Base-by-base conservation (phyloP, 1,140 invertebrate genomes). In the Eurosta solidaginis region DNA sequence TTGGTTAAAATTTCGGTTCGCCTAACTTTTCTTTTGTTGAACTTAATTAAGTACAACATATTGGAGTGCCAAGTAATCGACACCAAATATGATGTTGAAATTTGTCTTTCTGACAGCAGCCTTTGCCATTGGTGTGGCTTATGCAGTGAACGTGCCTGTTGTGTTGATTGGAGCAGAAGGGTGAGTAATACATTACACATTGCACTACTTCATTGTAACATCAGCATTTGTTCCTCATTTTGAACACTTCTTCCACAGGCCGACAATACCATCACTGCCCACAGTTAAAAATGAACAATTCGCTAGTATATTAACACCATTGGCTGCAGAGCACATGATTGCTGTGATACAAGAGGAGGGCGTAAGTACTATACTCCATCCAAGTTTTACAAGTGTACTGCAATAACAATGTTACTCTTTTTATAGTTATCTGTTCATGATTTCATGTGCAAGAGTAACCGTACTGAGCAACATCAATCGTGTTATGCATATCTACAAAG, bases 311-410 rank as follows among this genome's bases (percentile, higher is more conserved):
- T 50, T 85, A 59, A 76, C 81, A 25, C 78, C 77, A 1, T 74
- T 84, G 77, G 63, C 83, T 42, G 47, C 82, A 80, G 81, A 85
- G 82, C 81, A 84, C 82, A 85, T 84, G 83, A 81, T 87, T 63
- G 82, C 85, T 82, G 84, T 82, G 79, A 84, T 87, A 80, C 80
- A 83, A 78, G 85, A 87, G 81, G 81, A 85, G 82, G 81, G 80
- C 78, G 85, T 87, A 87, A 85, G 85, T 82, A 47, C 3, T 45
- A 33, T 3, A 63, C 10, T 54, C 22, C 1, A 68, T 3, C 25
- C 50, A 49, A 47, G 1, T 63, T 40, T 63, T 44, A 14, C 3
- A 6, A 20, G 25, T 36, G 40, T n/a, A 42, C 54, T 36, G 25
- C 40, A 29, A 20, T 47, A 52, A 10, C 6, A 50, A 50, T 52